A percentile compares a stretch with the other conserved stretches of the same genome.
Evolutionary conservation across 2,797 vertebrate genomes (phyloP).

Genomic region (Setipinna tenuifilis): DNA sequence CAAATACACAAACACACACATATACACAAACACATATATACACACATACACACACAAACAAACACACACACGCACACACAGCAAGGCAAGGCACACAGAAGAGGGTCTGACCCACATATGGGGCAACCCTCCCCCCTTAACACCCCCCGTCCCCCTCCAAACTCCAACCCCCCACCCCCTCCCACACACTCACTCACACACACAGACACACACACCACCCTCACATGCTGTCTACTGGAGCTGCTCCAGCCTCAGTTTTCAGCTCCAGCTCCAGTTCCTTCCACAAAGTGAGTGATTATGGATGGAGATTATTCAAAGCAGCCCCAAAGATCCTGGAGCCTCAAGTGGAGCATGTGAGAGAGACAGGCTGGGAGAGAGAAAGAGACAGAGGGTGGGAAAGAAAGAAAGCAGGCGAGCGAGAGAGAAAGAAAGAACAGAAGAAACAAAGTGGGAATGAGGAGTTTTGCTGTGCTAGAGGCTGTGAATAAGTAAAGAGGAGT

Average conservation of each 20-base stretch:
- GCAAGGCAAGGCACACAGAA: not conserved
- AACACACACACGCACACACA: not conserved
- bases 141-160: not conserved
- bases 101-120: conserved; percentile 63
- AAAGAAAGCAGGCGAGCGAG: not conserved
- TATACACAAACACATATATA: too few species aligned
- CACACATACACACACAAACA: too few species aligned
- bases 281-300: conserved; percentile 54
- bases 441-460: not conserved
- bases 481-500: not conserved
- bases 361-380: not conserved
- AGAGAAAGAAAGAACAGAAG: not conserved
- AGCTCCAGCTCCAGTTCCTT: conserved; percentile 38
- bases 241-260: conserved; percentile 38
- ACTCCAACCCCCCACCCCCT: conserved; percentile 36
- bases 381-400: not conserved
- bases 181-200: conserved; percentile 23
- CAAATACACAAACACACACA: too few species aligned
- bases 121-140: conserved; percentile 40
- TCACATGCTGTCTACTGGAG: conserved; percentile 31
- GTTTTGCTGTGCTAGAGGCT: not conserved
- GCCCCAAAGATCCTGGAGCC: conserved; percentile 31
- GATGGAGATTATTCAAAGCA: conserved; percentile 56
- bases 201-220: not conserved
- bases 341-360: not conserved